Percentiles rank a stretch among this genome's conserved stretches.
Evolutionary conservation across 2,797 vertebrate genomes (phyloP).

Genomic region (Hirundo rustica): DNA sequence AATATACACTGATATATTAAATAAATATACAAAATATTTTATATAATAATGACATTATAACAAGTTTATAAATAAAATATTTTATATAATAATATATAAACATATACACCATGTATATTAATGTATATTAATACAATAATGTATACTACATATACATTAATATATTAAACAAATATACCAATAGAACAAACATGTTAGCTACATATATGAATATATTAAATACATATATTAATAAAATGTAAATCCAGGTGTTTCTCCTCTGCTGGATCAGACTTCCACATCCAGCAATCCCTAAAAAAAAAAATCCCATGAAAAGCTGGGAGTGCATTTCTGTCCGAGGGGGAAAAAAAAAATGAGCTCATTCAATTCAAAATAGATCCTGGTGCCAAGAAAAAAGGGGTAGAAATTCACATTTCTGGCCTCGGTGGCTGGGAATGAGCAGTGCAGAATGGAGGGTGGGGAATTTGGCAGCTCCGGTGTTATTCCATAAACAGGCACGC

Average conservation of each 20-base stretch:
- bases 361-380: background rate
- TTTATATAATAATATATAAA: too few relatives aligned
- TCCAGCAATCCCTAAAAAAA: background rate
- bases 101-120: too few relatives aligned
- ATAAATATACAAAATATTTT: too few relatives aligned
- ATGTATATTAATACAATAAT: too few relatives aligned
- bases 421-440: background rate
- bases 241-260: background rate
- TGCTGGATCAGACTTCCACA: background rate
- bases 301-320: background rate
- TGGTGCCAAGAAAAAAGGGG: background rate
- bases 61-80: too few relatives aligned
- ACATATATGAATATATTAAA: background rate
- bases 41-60: too few relatives aligned
- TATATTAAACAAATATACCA: background rate
- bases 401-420: background rate
- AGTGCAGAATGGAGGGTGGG: constrained; percentile 8
- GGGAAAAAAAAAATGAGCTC: background rate
- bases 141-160: background rate
- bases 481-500: background rate
- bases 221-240: background rate
- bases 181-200: background rate
- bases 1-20: background rate
- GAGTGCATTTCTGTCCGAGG: background rate
- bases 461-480: background rate